Base-by-base conservation (phyloP, 2,797 vertebrate species). In the Poecilia wingei region DNA sequence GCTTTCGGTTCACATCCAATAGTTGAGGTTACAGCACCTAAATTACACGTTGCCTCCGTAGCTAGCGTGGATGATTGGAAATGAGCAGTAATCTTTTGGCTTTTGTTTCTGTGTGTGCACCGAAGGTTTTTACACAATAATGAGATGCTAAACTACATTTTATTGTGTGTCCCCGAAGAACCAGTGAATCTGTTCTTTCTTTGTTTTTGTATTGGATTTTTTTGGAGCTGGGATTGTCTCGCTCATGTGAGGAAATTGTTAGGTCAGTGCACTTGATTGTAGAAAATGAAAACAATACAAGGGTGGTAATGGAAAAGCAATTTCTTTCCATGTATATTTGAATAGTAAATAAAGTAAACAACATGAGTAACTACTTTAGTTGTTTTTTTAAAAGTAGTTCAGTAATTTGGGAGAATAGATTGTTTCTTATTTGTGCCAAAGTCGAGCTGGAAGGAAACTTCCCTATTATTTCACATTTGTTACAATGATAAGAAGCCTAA, bases 21-120 rank as follows among this genome's bases (percentile, higher is more conserved):
- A 83, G 84, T 84, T 49, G 3, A 78, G 88, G 85, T 88, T 85
- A 81, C 77, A 20, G 14, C 79, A 81, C 83, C 87, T 82, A 82
- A 92, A 90, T 93, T 89, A 91, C 88, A 91, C 12, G 86, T 88
- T 89, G 86, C 86, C 85, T 83, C 82, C 64, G 9, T 45, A 79
- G 86, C 86, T 87, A 83, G 88, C 79, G 68, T 77, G 77, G 85
- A 89, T 85, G 86, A 92, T 92, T 89, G 87, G 77, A 90, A 76
- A 89, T 66, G 82, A 88, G 59, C 81, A 85, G 84, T 90, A 89
- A 89, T 83, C 88, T 83, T 88, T 78, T 75, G 78, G 80, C 81
- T 92, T 86, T 86, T 90, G 87, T 90, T 80, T 89, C 79, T 82
- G 74, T 79, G 85, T 85, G 82, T 71, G 72, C 86, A 78, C 79